Base-by-base conservation (phyloP, 2,888 invertebrate genomes). In the Drosophila falleni region DNA sequence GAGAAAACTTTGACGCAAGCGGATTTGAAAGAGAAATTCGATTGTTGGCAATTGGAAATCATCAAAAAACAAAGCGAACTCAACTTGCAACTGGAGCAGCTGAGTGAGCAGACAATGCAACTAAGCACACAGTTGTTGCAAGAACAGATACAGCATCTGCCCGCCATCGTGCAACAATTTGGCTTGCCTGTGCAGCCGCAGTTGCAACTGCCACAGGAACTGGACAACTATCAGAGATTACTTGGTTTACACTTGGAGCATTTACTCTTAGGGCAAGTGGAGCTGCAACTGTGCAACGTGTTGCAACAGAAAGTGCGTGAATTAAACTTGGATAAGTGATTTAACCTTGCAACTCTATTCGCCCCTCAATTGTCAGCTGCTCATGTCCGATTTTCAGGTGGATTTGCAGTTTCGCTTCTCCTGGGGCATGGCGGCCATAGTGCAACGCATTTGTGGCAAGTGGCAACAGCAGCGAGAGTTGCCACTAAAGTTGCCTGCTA, bases 321-420 rank as follows among this genome's bases (percentile, higher is more conserved):
- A 75, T 96, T 97, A 13, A 8, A 31, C 8, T 9, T 2, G 97
- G 29, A 98, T n/a, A 93, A 94, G 95, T 66, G 98, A 98, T 92
- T 98, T 98, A 97, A 96, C 97, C 54, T 95, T 95, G 97, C 79
- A 98, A 93, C 97, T 98, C 89, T 94, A 97, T 5, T 97, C 97
- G 93, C 94, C 97, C 51, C 94, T 98, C 56, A 98, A 99, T 94
- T 99, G 98, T 93, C 97, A 98, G 92, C 98, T 98, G 93, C 94
- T 99, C 35, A 99, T 98, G 93, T 96, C 97, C 0, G 98, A 98
- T 93, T 99, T 99, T 93, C 96, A 96, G 80, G 98, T 99, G 93
- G 98, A 99, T 93, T 94, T 99, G 55, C 96, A 98, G 81, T 99
- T 99, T 91, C 95, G 97, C 89, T 98, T 98, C 93, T 97, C 98